Evolutionary conservation across 2,113 vertebrate genomes (phyloP), one percentile per base, ranked within the genome.

Genomic region (Tringa solitaria): DNA sequence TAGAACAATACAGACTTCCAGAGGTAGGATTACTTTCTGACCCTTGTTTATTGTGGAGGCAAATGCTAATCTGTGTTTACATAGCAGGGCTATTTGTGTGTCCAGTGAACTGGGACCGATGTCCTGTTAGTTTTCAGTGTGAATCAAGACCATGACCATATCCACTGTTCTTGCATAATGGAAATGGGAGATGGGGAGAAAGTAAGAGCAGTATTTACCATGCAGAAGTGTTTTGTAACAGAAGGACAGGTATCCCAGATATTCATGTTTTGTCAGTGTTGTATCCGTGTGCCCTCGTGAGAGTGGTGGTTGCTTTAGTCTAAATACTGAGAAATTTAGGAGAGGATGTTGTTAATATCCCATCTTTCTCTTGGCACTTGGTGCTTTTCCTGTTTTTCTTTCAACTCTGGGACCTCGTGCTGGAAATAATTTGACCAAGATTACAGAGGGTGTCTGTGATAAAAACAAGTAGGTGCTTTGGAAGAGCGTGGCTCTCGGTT

Each of bases 1-100:
- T 99, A 54, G 99, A 99, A 11, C 98, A 98, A 10, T 99, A 98
- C 87, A 98, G 98, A 80, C 98, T 99, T 77, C 96, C 99, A 41
- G 99, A 99, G 99, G 99, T 99, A 98, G 84, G 96, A 82, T 68
- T 0, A 5, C 48, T 82, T 95, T 75, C 79, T 92, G 41, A 48
- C 39, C 24, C 15, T 51, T 46, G 32, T 78, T 95, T 64, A 15
- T 78, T 87, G 57, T 70, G 45, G 23, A 45, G 43, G 23, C 59
- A 83, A 67, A 60, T 84, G 41, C 8, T 89, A 53, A 75, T 56
- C 39, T 41, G 16, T 69, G 54, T 77, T 60, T 68, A 30, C 10
- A 9, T 57, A n/a, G 63, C 41, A 53, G 27, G 7, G 43, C 41
- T 83, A 8, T 53, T 79, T 1, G 1, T 5, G 3, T 83, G 43